A percentile compares a stretch with the other conserved stretches of the same genome.
These are phyloP conservation scores for Mythimna lalbum DNA, from an alignment of 2,888 invertebrate species.

Conservation along the genomic window DNA sequence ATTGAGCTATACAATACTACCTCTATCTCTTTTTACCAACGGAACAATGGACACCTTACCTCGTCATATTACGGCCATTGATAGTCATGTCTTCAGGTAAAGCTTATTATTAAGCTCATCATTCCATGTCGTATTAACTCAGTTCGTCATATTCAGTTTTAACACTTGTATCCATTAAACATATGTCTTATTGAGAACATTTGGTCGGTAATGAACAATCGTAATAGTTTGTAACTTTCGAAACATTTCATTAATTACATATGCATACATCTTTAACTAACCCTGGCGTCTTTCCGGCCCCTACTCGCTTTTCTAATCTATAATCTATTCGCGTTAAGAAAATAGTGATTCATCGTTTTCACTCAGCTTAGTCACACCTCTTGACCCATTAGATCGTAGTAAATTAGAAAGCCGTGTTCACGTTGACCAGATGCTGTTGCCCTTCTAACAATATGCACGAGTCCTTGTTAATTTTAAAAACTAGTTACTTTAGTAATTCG, in stretches of 20 bases:
- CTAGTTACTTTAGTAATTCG: too few species aligned
- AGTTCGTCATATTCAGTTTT: conserved; percentile 10
- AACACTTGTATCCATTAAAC: neutral
- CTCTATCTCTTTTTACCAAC: neutral
- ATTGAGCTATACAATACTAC: neutral
- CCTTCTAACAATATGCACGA: too few species aligned
- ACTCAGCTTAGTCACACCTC: too few species aligned
- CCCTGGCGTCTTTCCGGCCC: neutral
- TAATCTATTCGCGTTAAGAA: too few species aligned
- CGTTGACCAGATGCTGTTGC: too few species aligned
- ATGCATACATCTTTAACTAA: conserved; percentile 26
- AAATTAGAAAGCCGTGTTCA: too few species aligned
- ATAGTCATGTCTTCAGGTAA: conserved; percentile 8
- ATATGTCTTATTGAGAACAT: neutral
- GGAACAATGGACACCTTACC: too few species aligned
- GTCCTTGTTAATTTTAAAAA: too few species aligned
- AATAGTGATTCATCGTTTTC: neutral
- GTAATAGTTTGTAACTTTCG: neutral
- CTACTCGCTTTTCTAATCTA: conserved; percentile 11
- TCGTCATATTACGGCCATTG: neutral
- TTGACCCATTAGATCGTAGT: neutral
- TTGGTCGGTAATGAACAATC: neutral
- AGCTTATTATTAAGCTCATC: conserved; percentile 4
- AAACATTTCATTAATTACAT: conserved; percentile 15
- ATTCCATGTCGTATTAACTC: conserved; percentile 9